Conservation (phyloP, 2,113 vertebrate genomes). For the Acanthochromis polyacanthus region DNA sequence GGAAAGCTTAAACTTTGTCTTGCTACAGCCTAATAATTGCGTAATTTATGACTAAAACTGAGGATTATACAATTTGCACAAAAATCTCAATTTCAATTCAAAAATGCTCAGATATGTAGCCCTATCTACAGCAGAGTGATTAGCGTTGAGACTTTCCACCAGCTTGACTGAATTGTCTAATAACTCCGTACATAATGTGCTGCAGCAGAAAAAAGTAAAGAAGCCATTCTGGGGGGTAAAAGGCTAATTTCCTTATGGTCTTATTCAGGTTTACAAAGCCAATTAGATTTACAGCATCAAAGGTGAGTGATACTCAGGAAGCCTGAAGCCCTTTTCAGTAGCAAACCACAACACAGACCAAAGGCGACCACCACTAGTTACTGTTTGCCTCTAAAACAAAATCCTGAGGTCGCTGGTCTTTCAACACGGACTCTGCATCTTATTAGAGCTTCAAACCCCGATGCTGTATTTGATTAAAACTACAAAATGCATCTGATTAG, state of each 20-base stretch:
- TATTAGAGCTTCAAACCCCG: slow-evolving; percentile 61
- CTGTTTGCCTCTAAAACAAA: slow-evolving; percentile 48
- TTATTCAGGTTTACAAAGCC: slow-evolving; percentile 42
- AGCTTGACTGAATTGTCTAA: slow-evolving; percentile 47
- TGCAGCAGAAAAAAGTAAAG: slow-evolving; percentile 30
- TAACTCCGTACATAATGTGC: slow-evolving; percentile 26
- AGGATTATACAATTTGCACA: no score
- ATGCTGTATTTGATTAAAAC: slow-evolving; percentile 78
- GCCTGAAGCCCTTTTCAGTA: slow-evolving; percentile 60
- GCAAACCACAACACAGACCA: slow-evolving; percentile 58
- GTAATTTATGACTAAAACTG: background rate
- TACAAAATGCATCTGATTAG: slow-evolving; percentile 78
- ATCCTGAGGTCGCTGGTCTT: slow-evolving; percentile 54
- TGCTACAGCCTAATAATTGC: background rate
- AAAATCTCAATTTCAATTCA: background rate
- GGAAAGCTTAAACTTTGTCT: background rate
- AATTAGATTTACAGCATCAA: slow-evolving; percentile 77
- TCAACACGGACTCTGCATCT: slow-evolving; percentile 64
- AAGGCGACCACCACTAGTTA: slow-evolving; percentile 53
- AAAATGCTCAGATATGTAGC: no score
- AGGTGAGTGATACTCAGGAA: slow-evolving; percentile 64
- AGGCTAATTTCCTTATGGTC: slow-evolving; percentile 45
- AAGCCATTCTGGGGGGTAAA: slow-evolving; percentile 21
- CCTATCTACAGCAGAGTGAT: background rate
- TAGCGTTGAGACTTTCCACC: slow-evolving; percentile 4